Percentiles rank a stretch among this genome's conserved stretches.
phyloP scores from a whole-genome alignment of 2,888 invertebrate species.

The Erebia palarica region DNA sequence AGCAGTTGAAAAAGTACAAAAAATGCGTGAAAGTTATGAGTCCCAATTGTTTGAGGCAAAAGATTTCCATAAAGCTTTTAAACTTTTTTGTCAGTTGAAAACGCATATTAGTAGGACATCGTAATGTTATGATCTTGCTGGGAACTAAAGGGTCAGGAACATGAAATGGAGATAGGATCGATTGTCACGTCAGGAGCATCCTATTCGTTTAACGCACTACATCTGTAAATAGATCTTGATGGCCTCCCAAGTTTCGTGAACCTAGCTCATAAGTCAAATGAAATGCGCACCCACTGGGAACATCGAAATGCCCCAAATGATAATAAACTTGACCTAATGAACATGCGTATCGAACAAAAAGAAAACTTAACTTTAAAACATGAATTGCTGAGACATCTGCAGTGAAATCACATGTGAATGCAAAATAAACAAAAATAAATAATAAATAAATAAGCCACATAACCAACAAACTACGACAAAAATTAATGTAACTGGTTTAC shows the following conservation, averaged over 20 bases:
- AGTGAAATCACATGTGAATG: constrained; percentile 83
- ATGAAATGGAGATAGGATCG: background rate
- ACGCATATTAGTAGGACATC: constrained; percentile 15
- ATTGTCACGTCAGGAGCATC: background rate
- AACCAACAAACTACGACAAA: constrained; percentile 71
- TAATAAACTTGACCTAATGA: constrained; percentile 35
- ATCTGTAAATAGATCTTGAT: background rate
- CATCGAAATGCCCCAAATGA: constrained; percentile 54
- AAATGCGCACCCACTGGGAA: constrained; percentile 75
- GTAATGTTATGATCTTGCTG: constrained; percentile 18
- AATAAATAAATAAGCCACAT: constrained; percentile 80
- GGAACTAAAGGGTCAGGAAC: background rate
- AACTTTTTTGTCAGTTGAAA: constrained; percentile 6
- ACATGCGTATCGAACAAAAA: constrained; percentile 57
- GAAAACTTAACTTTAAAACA: constrained; percentile 52
- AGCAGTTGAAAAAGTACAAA: constrained; percentile 36
- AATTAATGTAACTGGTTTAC: constrained; percentile 65
- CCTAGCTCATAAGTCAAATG: constrained; percentile 54
- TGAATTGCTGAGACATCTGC: constrained; percentile 76
- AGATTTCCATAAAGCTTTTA: constrained; percentile 29
- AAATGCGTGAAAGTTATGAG: constrained; percentile 11
- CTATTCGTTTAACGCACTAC: background rate
- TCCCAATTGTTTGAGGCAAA: background rate
- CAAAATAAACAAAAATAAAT: constrained; percentile 74
- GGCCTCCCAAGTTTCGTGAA: background rate